A percentile compares a stretch with the other conserved stretches of the same genome.
phyloP scores from a whole-genome alignment of 2,113 vertebrate species.

The Albula glossodonta region DNA sequence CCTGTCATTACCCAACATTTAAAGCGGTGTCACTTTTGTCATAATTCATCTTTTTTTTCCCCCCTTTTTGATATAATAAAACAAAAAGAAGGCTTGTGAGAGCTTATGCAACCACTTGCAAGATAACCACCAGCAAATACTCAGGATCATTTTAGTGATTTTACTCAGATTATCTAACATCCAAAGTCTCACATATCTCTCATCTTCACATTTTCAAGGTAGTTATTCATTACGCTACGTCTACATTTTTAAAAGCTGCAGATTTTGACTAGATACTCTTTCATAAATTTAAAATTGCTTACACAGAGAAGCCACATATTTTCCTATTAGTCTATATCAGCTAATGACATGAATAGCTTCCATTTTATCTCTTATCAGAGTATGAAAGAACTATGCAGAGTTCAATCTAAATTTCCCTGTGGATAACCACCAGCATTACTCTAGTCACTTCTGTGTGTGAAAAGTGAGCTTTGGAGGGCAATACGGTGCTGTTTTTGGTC shows the following conservation, averaged over 20 bases:
- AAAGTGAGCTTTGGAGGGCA: too few relatives aligned
- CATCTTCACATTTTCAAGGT: neutral
- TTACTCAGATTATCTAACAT: neutral
- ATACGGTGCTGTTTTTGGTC: too few relatives aligned
- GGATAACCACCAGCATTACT: neutral
- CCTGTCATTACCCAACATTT: neutral
- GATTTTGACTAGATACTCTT: neutral
- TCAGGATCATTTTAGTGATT: neutral
- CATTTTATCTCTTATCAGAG: neutral
- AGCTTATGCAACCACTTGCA: neutral
- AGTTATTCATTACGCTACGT: neutral
- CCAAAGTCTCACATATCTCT: neutral
- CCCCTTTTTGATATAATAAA: neutral
- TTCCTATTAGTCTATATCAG: neutral
- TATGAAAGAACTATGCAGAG: neutral
- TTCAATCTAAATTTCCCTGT: neutral
- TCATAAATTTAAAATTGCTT: neutral
- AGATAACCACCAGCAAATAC: neutral
- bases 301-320: neutral
- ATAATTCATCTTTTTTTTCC: neutral
- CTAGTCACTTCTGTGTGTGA: neutral
- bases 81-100: neutral
- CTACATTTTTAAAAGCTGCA: neutral
- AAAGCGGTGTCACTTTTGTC: neutral
- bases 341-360: neutral